A percentile compares a stretch with the other conserved stretches of the same genome.
Conservation (phyloP, 1,140 invertebrate genomes). For the Drosophila hydei region DNA sequence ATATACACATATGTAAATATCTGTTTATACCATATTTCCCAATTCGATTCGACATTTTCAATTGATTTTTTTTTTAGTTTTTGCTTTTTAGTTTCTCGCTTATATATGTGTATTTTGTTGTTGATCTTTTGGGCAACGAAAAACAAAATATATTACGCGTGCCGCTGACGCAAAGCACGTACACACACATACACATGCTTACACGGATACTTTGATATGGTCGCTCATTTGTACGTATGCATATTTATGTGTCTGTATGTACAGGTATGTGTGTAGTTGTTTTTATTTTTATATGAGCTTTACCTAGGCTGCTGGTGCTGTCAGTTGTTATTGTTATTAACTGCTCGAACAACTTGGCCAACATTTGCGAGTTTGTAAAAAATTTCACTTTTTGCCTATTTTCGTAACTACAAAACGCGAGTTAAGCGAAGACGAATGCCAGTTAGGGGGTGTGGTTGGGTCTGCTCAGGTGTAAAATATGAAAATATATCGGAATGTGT, state of each 20-base stretch:
- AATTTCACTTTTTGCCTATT: conserved; percentile 80
- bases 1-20: neutral
- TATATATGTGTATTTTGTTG: conserved; percentile 52
- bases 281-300: conserved; percentile 49
- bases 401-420: conserved; percentile 39
- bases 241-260: conserved; percentile 14
- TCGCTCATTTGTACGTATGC: too few relatives aligned
- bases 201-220: too few relatives aligned
- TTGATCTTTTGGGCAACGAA: conserved; percentile 31
- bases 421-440: conserved; percentile 23
- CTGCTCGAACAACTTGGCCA: conserved; percentile 45
- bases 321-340: conserved; percentile 35
- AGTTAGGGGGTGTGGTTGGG: conserved; percentile 30
- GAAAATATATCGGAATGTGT: conserved; percentile 14
- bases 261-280: conserved; percentile 31
- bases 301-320: conserved; percentile 26
- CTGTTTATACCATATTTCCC: conserved; percentile 10
- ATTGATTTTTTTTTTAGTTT: conserved; percentile 37
- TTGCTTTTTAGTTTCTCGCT: conserved; percentile 22
- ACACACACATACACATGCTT: conserved; percentile 48
- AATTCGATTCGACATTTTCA: conserved; percentile 42
- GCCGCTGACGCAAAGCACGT: conserved; percentile 74
- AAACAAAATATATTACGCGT: conserved; percentile 43
- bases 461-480: conserved; percentile 64
- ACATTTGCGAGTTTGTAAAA: conserved; percentile 50